phyloP scores from a whole-genome alignment of 2,797 vertebrate genomes.

The Petrocephalus sullivani region DNA sequence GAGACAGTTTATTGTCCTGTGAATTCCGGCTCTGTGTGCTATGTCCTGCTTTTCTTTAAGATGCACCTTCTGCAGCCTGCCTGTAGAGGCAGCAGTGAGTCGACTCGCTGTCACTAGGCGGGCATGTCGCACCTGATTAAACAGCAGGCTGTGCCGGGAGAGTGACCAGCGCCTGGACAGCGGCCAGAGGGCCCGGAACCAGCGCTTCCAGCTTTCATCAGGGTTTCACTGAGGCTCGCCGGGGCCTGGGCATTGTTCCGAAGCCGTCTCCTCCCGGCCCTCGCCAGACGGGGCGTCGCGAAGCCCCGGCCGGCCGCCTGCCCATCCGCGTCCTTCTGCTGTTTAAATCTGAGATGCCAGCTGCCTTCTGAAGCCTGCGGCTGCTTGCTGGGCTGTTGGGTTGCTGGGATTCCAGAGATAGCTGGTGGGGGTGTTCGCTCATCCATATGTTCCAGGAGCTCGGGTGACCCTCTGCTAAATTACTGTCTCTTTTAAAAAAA shows the following conservation, averaged over 20 bases:
- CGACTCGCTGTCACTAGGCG: background rate
- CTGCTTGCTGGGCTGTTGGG: background rate
- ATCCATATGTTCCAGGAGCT: background rate
- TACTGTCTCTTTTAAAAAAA: background rate
- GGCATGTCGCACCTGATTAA: constrained; percentile 15
- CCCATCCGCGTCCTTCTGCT: background rate
- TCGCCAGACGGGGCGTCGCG: background rate
- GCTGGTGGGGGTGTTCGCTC: background rate
- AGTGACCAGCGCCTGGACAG: constrained; percentile 22
- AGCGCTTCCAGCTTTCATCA: constrained; percentile 5
- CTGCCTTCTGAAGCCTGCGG: background rate
- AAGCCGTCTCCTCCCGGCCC: background rate
- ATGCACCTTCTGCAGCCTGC: constrained; percentile 25
- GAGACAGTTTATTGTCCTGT: background rate
- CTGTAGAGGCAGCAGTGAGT: constrained; percentile 13
- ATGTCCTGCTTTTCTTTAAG: constrained; percentile 20
- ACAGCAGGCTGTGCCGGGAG: background rate
- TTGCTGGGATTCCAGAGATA: background rate
- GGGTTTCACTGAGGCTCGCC: background rate
- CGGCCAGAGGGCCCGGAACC: background rate
- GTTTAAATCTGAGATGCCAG: background rate
- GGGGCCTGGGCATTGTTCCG: constrained; percentile 3
- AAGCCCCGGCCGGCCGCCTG: background rate
- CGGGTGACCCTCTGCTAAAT: background rate
- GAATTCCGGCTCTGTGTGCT: background rate